Evolutionary conservation across 2,797 vertebrate species (phyloP).

Genomic region (Pogonophryne albipinna): DNA sequence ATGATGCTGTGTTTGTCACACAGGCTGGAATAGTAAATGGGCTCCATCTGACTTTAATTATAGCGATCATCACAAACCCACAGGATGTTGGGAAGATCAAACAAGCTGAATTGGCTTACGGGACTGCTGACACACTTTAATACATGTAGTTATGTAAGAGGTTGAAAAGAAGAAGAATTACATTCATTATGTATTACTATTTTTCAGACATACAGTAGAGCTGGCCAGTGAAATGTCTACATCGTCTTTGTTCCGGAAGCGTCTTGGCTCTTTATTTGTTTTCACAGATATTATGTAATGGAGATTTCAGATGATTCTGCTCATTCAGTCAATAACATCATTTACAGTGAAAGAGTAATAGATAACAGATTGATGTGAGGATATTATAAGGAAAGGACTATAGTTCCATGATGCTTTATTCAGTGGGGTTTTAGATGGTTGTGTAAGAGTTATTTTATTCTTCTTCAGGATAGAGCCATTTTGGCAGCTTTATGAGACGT

Average conservation of each 20-base stretch:
- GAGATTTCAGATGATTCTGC: conserved; percentile 2
- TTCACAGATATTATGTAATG: conserved; percentile 18
- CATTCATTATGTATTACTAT: not conserved
- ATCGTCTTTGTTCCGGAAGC: not conserved
- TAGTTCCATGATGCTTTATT: not conserved
- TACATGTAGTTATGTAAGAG: conserved; percentile 19
- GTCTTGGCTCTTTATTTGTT: conserved; percentile 23
- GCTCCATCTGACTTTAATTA: conserved; percentile 64
- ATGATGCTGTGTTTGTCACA: conserved; percentile 57
- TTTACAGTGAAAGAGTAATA: not conserved
- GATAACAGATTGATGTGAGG: not conserved
- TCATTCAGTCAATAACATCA: not conserved
- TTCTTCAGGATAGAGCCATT: not conserved
- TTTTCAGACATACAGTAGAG: not conserved
- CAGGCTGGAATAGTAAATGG: conserved; percentile 45
- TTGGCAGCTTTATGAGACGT: not conserved
- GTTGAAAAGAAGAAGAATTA: conserved; percentile 6
- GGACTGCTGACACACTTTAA: conserved; percentile 33
- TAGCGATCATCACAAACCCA: conserved; percentile 45
- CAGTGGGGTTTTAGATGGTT: not conserved
- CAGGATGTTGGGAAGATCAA: conserved; percentile 58
- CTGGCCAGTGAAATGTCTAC: not conserved
- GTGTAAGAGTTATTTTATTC: not conserved
- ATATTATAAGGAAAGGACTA: not conserved
- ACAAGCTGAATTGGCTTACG: conserved; percentile 19